Evolutionary conservation across 2,888 invertebrate genomes (phyloP).

Genomic region (Volucella inanis): DNA sequence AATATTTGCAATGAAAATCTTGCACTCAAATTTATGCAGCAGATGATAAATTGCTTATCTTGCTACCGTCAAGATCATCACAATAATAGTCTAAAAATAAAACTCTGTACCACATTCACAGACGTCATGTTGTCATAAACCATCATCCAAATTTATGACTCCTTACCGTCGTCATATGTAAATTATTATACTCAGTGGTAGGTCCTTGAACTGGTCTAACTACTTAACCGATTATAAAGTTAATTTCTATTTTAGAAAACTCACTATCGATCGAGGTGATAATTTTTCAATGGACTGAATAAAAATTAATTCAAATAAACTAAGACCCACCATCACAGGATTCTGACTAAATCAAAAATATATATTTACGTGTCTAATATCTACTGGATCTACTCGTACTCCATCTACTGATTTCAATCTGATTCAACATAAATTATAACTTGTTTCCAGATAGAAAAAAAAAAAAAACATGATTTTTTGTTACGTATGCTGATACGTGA

Average conservation of each 20-base stretch:
- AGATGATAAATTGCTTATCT: too few relatives aligned
- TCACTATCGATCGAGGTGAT: conserved; percentile 14
- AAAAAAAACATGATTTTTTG: not conserved
- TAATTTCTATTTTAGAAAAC: not conserved
- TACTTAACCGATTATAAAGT: not conserved
- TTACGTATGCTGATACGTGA: not conserved
- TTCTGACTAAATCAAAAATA: too few relatives aligned
- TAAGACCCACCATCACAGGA: too few relatives aligned
- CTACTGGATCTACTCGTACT: conserved; percentile 14
- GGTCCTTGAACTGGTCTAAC: conserved; percentile 1
- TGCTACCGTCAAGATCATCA: not conserved
- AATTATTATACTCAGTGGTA: not conserved
- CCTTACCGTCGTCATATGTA: not conserved
- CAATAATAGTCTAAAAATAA: not conserved
- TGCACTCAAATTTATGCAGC: too few relatives aligned
- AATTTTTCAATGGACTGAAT: not conserved
- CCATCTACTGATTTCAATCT: too few relatives aligned
- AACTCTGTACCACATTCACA: too few relatives aligned
- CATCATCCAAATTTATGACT: not conserved
- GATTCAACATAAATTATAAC: too few relatives aligned
- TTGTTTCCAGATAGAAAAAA: too few relatives aligned
- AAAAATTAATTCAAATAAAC: too few relatives aligned
- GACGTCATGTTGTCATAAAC: not conserved
- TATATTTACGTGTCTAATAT: not conserved
- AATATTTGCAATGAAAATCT: too few relatives aligned